phyloP scores from a whole-genome alignment of 2,797 vertebrate genomes.

The Gobionotothen gibberifrons region DNA sequence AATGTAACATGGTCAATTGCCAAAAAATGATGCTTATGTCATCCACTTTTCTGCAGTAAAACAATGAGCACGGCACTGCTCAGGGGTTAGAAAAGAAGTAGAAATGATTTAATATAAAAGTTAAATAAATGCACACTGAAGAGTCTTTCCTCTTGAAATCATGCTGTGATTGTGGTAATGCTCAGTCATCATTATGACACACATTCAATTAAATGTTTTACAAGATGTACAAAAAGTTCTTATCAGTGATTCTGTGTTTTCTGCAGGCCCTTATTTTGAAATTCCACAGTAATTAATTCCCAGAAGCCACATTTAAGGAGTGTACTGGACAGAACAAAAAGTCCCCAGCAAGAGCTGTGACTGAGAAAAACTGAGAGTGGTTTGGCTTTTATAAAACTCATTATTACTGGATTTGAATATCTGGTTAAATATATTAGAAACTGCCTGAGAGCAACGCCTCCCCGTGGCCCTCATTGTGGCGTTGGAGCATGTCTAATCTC shows the following conservation, averaged over 20 bases:
- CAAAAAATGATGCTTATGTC: slow-evolving; percentile 74
- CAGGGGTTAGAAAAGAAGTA: slow-evolving; percentile 10
- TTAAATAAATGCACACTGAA: slow-evolving; percentile 1
- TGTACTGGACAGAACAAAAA: slow-evolving; percentile 15
- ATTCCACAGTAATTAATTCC: background rate
- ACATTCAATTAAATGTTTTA: slow-evolving; percentile 17
- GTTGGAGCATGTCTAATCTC: slow-evolving; percentile 64
- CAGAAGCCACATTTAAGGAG: slow-evolving; percentile 11
- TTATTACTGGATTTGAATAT: slow-evolving; percentile 65
- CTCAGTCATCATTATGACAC: slow-evolving; percentile 49
- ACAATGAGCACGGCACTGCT: slow-evolving; percentile 29
- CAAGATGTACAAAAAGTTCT: background rate
- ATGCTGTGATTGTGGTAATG: slow-evolving; percentile 22
- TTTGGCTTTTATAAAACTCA: slow-evolving; percentile 36
- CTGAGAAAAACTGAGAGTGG: slow-evolving; percentile 35
- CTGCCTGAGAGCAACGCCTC: slow-evolving; percentile 55
- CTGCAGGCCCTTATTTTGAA: slow-evolving; percentile 9
- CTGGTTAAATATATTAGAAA: slow-evolving; percentile 53
- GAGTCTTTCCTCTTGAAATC: slow-evolving; percentile 6
- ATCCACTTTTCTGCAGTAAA: slow-evolving; percentile 68
- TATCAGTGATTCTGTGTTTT: slow-evolving; percentile 13
- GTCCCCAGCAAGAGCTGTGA: slow-evolving; percentile 5
- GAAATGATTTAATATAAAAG: slow-evolving; percentile 38
- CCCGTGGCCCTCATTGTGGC: slow-evolving; percentile 48
- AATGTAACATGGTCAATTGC: slow-evolving; percentile 75